A percentile compares a stretch with the other conserved stretches of the same genome.
These are phyloP conservation scores for Heteromurus nitidus DNA, from an alignment of 2,888 invertebrate species.

Conservation along the genomic window DNA sequence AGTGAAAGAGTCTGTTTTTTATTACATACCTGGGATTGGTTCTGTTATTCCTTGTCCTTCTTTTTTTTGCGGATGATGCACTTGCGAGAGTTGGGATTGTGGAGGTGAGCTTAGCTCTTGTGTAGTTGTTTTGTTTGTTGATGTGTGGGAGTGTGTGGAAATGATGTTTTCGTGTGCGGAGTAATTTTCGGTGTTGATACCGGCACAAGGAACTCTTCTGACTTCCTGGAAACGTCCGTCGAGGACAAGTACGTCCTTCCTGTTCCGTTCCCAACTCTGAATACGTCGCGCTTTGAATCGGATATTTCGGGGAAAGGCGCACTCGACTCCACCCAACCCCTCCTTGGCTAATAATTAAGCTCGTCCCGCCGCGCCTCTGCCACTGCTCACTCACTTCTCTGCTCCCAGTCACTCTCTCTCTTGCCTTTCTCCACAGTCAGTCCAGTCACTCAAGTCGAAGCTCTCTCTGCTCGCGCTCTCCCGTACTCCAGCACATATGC, in stretches of 20 bases:
- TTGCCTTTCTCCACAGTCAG: background rate
- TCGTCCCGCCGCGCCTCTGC: slow-evolving; percentile 67
- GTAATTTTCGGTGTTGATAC: slow-evolving; percentile 73
- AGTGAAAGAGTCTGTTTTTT: slow-evolving; percentile 32
- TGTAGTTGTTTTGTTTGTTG: slow-evolving; percentile 32
- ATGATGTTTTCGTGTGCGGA: slow-evolving; percentile 73
- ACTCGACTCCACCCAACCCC: slow-evolving; percentile 71
- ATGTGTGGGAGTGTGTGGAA: slow-evolving; percentile 59
- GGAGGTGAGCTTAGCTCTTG: too few relatives aligned
- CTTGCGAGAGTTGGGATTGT: too few relatives aligned
- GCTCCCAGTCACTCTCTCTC: background rate
- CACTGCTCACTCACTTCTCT: slow-evolving; percentile 11
- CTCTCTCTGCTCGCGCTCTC: slow-evolving; percentile 1
- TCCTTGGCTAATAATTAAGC: slow-evolving; percentile 73
- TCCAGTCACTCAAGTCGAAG: background rate
- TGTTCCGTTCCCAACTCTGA: slow-evolving; percentile 72
- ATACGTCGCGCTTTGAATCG: slow-evolving; percentile 72
- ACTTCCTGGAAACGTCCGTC: slow-evolving; percentile 74
- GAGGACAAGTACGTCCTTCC: slow-evolving; percentile 74
- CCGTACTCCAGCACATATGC: background rate
- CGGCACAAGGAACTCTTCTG: slow-evolving; percentile 74
- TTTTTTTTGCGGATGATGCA: slow-evolving; percentile 17
- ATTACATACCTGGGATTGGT: slow-evolving; percentile 52
- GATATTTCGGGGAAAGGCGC: slow-evolving; percentile 68
- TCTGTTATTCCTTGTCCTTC: too few relatives aligned